Evolutionary conservation across 2,888 invertebrate genomes (phyloP).

Genomic region (Ormyrus pomaceus): DNA sequence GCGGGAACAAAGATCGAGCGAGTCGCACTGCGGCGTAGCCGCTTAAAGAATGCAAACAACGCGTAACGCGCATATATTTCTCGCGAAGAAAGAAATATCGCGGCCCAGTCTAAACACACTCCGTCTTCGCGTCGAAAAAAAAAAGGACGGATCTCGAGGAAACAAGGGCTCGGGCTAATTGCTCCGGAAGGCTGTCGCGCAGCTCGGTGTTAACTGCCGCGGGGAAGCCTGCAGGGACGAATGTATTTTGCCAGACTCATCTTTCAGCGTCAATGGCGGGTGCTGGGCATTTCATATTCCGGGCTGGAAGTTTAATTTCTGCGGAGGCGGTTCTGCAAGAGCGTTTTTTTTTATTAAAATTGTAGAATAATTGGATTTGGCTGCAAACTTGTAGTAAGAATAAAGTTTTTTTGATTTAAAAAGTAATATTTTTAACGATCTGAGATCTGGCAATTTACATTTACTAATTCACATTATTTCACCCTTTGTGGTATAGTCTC

Average conservation of each 20-base stretch:
- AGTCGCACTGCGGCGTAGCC: no score
- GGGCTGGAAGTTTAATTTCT: neutral
- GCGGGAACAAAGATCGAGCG: no score
- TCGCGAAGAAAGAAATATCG: slow-evolving; percentile 1
- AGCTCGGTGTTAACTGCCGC: neutral
- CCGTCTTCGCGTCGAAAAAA: slow-evolving; percentile 7
- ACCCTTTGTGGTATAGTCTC: no score
- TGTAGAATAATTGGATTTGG: no score
- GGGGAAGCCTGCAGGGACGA: neutral
- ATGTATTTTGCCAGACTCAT: slow-evolving; percentile 24
- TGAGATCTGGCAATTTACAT: no score
- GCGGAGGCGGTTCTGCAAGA: no score
- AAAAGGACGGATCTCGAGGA: neutral
- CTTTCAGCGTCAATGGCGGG: neutral
- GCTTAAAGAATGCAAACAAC: no score
- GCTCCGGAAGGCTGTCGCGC: slow-evolving; percentile 27
- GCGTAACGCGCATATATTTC: neutral
- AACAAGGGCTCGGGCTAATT: slow-evolving; percentile 43
- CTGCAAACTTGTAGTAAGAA: no score
- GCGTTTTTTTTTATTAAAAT: no score
- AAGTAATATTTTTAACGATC: no score
- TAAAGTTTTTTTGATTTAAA: no score
- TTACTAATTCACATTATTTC: no score
- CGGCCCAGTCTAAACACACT: slow-evolving; percentile 46
- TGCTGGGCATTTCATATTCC: neutral